These are phyloP conservation scores for Penelope pileata DNA, from an alignment of 2,113 vertebrate genomes.

Conservation along the genomic window DNA sequence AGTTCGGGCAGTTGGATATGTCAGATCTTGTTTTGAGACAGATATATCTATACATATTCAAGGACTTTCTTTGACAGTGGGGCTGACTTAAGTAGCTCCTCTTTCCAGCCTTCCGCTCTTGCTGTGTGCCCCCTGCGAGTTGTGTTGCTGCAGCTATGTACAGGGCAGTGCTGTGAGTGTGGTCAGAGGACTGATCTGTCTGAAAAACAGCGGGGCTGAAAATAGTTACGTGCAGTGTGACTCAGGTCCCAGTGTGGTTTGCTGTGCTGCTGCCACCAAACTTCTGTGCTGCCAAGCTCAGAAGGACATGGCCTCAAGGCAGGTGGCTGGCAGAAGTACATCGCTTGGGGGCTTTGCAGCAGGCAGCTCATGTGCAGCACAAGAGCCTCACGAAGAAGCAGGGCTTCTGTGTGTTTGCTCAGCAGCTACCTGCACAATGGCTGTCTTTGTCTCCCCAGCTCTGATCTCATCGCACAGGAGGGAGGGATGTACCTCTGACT, in stretches of 20 bases:
- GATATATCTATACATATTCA: too few relatives aligned
- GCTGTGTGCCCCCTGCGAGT: not conserved
- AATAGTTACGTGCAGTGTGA: not conserved
- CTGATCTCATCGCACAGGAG: not conserved
- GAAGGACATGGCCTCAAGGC: not conserved
- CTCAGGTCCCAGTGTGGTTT: fast-evolving
- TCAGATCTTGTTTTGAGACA: not conserved
- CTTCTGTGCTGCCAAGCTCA: not conserved
- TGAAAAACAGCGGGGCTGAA: not conserved
- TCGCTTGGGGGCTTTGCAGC: not conserved
- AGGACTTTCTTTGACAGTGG: not conserved
- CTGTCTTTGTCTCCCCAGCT: not conserved
- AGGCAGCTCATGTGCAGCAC: fast-evolving
- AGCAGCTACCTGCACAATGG: not conserved
- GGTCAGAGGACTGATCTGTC: not conserved
- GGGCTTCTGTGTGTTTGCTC: not conserved
- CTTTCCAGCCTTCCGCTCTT: not conserved
- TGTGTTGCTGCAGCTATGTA: not conserved
- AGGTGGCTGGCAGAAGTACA: not conserved
- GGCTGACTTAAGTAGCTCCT: not conserved
- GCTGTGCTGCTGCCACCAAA: not conserved
- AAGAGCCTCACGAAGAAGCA: not conserved
- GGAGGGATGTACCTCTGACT: not conserved
- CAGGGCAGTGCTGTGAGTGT: fast-evolving
- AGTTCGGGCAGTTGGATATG: not conserved